Evolutionary conservation across 2,113 vertebrate species (phyloP).

Genomic region (Sialia sialis): DNA sequence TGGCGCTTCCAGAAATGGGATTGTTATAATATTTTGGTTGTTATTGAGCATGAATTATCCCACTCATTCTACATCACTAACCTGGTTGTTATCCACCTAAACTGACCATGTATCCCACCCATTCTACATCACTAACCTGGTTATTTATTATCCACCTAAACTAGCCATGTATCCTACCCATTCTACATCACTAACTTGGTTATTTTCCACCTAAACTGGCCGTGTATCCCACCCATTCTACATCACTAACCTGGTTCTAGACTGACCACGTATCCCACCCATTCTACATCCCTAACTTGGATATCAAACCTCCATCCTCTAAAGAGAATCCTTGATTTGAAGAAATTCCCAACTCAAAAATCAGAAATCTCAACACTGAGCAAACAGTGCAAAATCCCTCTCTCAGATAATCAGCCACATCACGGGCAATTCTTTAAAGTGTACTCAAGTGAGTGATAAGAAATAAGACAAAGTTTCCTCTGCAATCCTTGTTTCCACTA

Average conservation of each 20-base stretch:
- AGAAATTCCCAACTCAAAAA: background rate
- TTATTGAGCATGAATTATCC: background rate
- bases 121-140: no score
- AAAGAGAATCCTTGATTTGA: background rate
- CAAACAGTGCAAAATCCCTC: background rate
- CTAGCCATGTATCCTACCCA: background rate
- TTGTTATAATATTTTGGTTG: fast-evolving
- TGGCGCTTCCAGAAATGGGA: background rate
- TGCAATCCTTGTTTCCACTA: background rate
- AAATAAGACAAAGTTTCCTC: background rate
- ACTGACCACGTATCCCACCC: background rate
- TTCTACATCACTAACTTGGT: background rate
- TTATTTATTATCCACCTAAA: no score
- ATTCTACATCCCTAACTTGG: background rate
- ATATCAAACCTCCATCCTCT: background rate
- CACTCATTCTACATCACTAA: background rate
- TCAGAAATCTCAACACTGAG: background rate
- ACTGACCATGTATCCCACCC: background rate
- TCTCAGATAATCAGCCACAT: background rate
- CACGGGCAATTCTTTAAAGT: background rate
- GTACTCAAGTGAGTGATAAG: background rate
- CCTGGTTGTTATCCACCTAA: background rate
- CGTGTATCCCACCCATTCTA: background rate
- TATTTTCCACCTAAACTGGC: no score
- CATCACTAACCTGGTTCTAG: background rate